Conservation (phyloP, 1,140 invertebrate species). For the Globodera ellingtonae region DNA sequence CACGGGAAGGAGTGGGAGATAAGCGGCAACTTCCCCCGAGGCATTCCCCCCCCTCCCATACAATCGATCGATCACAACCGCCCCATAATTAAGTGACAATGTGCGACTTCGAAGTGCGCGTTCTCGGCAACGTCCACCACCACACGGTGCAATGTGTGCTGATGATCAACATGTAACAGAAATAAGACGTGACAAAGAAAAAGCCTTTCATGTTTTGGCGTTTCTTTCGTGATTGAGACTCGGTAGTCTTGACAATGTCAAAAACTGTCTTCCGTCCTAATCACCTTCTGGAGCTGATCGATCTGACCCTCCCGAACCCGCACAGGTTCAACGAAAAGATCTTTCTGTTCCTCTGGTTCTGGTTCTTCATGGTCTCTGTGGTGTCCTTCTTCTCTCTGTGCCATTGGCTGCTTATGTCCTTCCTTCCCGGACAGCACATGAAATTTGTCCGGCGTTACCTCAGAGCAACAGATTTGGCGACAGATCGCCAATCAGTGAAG, state of each 20-base stretch:
- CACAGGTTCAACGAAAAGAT: slow-evolving; percentile 69
- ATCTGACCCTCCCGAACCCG: not conserved
- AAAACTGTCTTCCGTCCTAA: not conserved
- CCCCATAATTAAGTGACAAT: slow-evolving; percentile 66
- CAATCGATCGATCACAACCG: not conserved
- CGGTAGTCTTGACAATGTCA: too few relatives aligned
- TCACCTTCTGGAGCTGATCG: not conserved
- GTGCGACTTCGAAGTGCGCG: slow-evolving; percentile 69
- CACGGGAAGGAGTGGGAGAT: slow-evolving; percentile 67
- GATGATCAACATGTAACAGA: slow-evolving; percentile 68
- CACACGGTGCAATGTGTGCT: slow-evolving; percentile 69
- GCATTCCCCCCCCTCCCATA: slow-evolving; percentile 7
- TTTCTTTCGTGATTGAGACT: too few relatives aligned
- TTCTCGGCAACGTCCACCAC: slow-evolving; percentile 65
- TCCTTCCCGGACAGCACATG: slow-evolving; percentile 66
- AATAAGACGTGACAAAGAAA: not conserved
- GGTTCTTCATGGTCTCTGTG: slow-evolving; percentile 69
- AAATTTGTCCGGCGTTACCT: slow-evolving; percentile 64
- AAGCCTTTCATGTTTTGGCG: not conserved
- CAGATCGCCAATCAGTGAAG: slow-evolving; percentile 50
- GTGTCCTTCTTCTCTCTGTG: slow-evolving; percentile 66
- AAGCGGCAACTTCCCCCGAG: slow-evolving; percentile 67
- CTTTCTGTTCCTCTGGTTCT: slow-evolving; percentile 71
- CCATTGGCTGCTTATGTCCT: slow-evolving; percentile 65
- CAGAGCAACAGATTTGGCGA: slow-evolving; percentile 63